A percentile compares a stretch with the other conserved stretches of the same genome.
Evolutionary conservation across 2,113 vertebrate genomes (phyloP).

Genomic region (Puntigrus tetrazona): DNA sequence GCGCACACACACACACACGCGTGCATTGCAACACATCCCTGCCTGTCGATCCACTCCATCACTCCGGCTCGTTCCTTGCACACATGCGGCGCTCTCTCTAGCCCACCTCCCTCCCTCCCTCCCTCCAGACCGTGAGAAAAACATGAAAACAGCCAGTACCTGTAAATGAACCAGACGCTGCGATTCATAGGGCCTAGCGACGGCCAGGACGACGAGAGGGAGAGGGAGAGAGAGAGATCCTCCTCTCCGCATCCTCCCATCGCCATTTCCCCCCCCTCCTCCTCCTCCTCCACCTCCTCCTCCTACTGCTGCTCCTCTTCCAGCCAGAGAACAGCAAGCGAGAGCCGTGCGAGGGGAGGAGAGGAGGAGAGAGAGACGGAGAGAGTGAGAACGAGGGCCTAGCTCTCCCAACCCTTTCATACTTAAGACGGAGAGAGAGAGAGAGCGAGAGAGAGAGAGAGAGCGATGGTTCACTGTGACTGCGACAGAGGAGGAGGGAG

Average conservation of each 20-base stretch:
- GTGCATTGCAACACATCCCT: conserved; percentile 67
- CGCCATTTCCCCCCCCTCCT: conserved; percentile 78
- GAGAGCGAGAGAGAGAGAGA: conserved; percentile 57
- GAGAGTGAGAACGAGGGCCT: conserved; percentile 72
- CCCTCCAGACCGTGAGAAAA: conserved; percentile 40
- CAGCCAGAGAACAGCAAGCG: conserved; percentile 73
- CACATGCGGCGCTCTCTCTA: conserved; percentile 58
- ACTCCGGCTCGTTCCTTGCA: conserved; percentile 17
- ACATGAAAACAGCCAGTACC: conserved; percentile 76
- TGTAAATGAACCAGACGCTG: conserved; percentile 95
- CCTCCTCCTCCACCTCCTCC: conserved; percentile 70
- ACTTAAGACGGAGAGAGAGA: conserved; percentile 79
- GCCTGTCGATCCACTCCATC: conserved; percentile 60
- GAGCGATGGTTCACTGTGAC: conserved; percentile 68
- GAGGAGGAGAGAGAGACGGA: conserved; percentile 71
- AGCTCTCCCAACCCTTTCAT: conserved; percentile 80
- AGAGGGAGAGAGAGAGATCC: conserved; percentile 80
- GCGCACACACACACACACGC: background rate
- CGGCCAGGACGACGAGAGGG: conserved; percentile 90
- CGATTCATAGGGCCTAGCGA: conserved; percentile 86
- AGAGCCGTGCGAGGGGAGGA: conserved; percentile 67
- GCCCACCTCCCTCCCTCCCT: conserved; percentile 31
- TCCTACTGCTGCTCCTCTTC: conserved; percentile 75
- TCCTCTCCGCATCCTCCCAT: conserved; percentile 79
- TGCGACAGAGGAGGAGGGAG: conserved; percentile 69